Percentiles rank a stretch among this genome's conserved stretches.
These are phyloP conservation scores for Phataginus tricuspis DNA, from an alignment of 2,797 vertebrate species.

Conservation along the genomic window DNA sequence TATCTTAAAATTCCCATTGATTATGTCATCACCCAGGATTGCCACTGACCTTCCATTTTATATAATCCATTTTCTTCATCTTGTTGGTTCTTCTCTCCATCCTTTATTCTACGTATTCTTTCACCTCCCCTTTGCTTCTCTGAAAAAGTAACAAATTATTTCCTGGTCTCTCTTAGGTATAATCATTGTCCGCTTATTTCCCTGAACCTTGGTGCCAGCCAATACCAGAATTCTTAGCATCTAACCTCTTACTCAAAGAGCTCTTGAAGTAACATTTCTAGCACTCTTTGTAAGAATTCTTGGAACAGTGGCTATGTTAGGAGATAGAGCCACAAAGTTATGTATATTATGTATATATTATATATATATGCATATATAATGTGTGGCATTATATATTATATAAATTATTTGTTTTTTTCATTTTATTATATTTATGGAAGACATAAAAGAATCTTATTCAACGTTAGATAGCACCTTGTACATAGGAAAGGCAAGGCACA, in stretches of 20 bases:
- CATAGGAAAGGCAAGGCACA: neutral
- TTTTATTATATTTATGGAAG: neutral
- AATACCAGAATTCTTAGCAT: neutral
- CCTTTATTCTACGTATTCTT: neutral
- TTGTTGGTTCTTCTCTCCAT: neutral
- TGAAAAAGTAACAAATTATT: neutral
- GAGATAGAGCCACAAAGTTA: neutral
- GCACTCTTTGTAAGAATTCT: neutral
- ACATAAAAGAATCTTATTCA: neutral
- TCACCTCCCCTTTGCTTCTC: neutral
- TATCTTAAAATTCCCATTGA: neutral
- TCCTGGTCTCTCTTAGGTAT: neutral
- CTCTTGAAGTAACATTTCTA: neutral
- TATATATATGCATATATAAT: too few species aligned
- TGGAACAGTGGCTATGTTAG: neutral
- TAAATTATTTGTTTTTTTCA: neutral
- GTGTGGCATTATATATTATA: neutral
- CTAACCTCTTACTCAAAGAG: neutral
- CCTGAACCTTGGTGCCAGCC: neutral
- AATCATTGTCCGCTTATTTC: neutral
- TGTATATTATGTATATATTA: neutral
- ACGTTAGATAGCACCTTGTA: neutral
- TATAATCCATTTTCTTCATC: neutral
- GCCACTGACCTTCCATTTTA: neutral
- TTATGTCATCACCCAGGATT: neutral